Base-by-base conservation (phyloP, 2,797 vertebrate species). In the Acomys russatus region DNA sequence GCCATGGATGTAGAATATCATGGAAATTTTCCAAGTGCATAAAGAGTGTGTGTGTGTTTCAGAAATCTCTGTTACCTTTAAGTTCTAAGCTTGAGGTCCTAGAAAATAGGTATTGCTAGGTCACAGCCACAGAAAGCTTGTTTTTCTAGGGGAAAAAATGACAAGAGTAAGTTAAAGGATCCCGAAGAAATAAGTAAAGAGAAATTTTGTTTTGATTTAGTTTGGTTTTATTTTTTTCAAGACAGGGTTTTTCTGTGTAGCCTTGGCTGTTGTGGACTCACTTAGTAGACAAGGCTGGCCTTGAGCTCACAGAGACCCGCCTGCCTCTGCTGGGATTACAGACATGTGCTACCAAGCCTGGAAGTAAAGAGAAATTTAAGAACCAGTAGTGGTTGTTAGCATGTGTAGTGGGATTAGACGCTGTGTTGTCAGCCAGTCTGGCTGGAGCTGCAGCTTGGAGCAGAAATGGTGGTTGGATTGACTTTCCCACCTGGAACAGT, bases 1-100 rank as follows among this genome's bases (percentile, higher is more conserved):
- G 3, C 35, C 84, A 9, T 74, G 89, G 92, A 61, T 73, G 10
- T 22, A 97, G 5, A 92, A 88, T 91, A 80, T 83, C 91, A 70
- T 80, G 28, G 49, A 14, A 70, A 64, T 54, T 35, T 83, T 83
- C 44, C 44, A 93, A 73, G 35, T 88, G 20, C 22, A 22, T 25
- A 64, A 59, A 82, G n/a, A 82, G n/a, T 14, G 56, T 59, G 73
- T 25, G 22, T 11, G 22, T 6, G 38, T 56, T 17, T 59, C 17
- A 66, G 88, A 96, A 82, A 76, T 94, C 86, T 92, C 28, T 89
- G 63, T 71, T 61, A 71, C 23, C 25, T 78, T 73, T 88, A 38
- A 93, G 83, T 78, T 76, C 49, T 68, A 61, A 38, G 71, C 11
- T 73, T 95, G 2, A 23, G 8, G 20, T 84, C 49, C 77, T 93